Evolutionary conservation across 2,888 invertebrate genomes (phyloP).

Genomic region (Notocelia uddmanniana): DNA sequence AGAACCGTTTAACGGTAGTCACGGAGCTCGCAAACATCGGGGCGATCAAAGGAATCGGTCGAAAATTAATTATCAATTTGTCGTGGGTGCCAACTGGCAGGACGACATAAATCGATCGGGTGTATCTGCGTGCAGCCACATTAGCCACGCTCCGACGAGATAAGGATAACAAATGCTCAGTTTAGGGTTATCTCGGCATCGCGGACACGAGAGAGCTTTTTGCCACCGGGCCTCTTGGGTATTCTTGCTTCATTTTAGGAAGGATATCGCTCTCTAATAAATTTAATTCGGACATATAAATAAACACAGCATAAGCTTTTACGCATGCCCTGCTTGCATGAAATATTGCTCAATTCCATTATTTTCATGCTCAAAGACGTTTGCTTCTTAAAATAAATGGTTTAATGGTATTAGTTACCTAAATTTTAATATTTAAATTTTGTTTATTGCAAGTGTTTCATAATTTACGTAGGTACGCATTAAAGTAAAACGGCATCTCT

Average conservation of each 20-base stretch:
- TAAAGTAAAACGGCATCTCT: background rate
- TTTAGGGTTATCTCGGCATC: conserved; percentile 85
- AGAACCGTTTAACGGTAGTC: conserved; percentile 66
- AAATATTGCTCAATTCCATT: background rate
- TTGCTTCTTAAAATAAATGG: background rate
- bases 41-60: conserved; percentile 78
- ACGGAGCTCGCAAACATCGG: conserved; percentile 78
- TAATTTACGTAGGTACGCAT: background rate
- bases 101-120: conserved; percentile 84
- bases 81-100: conserved; percentile 76
- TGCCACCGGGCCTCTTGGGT: conserved; percentile 80
- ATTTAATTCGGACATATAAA: conserved; percentile 41
- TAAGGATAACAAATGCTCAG: conserved; percentile 86
- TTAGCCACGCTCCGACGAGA: conserved; percentile 83
- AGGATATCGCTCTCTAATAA: conserved; percentile 50
- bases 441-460: background rate
- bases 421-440: background rate
- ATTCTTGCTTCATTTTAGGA: conserved; percentile 65
- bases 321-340: no score
- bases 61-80: conserved; percentile 86
- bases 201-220: conserved; percentile 84
- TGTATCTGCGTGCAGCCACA: conserved; percentile 81
- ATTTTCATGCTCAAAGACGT: background rate
- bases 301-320: conserved; percentile 26
- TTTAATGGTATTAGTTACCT: background rate